These are phyloP conservation scores for Kryptopterus vitreolus DNA, from an alignment of 2,797 vertebrate genomes.

Conservation along the genomic window DNA sequence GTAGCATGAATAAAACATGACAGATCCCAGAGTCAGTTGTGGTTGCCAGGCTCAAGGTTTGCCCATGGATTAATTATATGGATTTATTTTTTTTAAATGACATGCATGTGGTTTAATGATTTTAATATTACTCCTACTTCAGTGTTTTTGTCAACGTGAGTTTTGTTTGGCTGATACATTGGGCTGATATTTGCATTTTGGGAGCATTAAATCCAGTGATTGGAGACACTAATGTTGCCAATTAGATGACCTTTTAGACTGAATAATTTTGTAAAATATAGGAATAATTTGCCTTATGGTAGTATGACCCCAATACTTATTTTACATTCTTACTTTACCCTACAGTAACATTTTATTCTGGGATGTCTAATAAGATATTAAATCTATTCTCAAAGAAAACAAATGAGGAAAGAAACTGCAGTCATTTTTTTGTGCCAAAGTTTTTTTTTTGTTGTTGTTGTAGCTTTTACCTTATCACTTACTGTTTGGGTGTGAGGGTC, in stretches of 20 bases:
- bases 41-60: constrained; percentile 14
- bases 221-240: background rate
- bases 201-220: background rate
- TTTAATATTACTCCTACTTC: background rate
- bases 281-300: constrained; percentile 8
- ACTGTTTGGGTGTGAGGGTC: background rate
- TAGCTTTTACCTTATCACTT: constrained; percentile 3
- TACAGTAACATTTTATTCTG: background rate
- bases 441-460: background rate
- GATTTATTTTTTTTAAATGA: background rate
- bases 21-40: background rate
- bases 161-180: background rate
- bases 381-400: background rate
- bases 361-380: background rate
- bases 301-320: background rate
- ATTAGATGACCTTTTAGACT: background rate
- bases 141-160: background rate
- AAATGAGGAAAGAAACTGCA: background rate
- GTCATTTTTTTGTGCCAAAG: background rate
- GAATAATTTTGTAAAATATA: background rate
- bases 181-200: background rate
- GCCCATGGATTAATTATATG: background rate
- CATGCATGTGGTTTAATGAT: constrained; percentile 1
- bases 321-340: background rate
- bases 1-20: constrained; percentile 45